Percentiles rank a stretch among this genome's conserved stretches.
phyloP scores from a whole-genome alignment of 1,140 invertebrate species.

The Ruditapes philippinarum region DNA sequence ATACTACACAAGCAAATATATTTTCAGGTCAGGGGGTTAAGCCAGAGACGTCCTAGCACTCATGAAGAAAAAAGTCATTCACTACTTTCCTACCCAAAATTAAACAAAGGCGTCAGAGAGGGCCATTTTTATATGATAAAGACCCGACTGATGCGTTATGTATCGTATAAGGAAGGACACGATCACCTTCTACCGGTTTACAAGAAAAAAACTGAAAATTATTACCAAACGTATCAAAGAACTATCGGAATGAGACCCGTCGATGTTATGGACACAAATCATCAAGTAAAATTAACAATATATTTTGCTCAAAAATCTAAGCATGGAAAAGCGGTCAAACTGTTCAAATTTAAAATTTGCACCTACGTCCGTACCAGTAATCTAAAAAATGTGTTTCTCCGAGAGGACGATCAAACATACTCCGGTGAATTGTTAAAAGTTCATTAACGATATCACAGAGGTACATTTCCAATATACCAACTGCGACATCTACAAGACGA shows the following conservation, averaged over 20 bases:
- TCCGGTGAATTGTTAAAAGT: conserved; percentile 64
- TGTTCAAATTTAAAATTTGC: conserved; percentile 64
- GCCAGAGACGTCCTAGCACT: not conserved
- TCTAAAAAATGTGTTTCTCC: conserved; percentile 47
- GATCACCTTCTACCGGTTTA: no score
- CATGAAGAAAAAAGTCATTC: not conserved
- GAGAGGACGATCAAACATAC: conserved; percentile 60
- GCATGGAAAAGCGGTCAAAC: conserved; percentile 4
- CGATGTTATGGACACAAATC: no score
- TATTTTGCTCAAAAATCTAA: no score
- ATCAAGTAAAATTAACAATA: no score
- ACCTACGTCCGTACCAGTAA: conserved; percentile 55
- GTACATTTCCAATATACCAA: conserved; percentile 49
- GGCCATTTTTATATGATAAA: no score
- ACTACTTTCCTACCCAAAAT: conserved; percentile 3
- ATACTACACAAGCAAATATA: not conserved
- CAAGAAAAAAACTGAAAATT: no score
- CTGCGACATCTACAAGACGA: conserved; percentile 42
- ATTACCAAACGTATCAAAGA: no score
- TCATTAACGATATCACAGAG: conserved; percentile 17
- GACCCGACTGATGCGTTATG: no score
- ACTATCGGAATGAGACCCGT: no score
- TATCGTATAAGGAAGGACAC: not conserved
- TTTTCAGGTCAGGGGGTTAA: not conserved
- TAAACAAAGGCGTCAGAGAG: not conserved